Evolutionary conservation across 2,797 vertebrate species (phyloP), one percentile per base, ranked within the genome.

Genomic region (Crenuchus spilurus): DNA sequence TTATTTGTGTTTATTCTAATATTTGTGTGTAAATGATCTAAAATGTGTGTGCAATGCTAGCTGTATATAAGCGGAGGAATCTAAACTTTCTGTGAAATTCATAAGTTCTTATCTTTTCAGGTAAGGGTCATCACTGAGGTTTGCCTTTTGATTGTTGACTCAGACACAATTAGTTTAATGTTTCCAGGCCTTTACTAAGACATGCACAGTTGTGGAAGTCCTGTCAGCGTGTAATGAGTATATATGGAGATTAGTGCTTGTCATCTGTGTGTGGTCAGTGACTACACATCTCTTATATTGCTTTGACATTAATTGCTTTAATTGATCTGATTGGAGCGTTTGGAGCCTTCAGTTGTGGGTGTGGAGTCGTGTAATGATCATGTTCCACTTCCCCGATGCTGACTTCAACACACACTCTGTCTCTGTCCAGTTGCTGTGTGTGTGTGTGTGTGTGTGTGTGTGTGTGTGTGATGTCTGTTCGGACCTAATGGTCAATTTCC

Each of bases 311-410:
- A 88, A 93, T 93, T 92, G 90, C n/a, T 87, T 90, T 93, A 91
- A 93, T 93, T 93, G 91, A 92, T 92, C 86, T 91, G 91, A 93
- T 92, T 93, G 92, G 89, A 82, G 74, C 88, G 88, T 87, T 88
- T 89, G 90, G 87, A 89, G 86, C 87, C 90, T 87, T 90, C 80
- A 88, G 87, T 72, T 85, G 90, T 92, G 92, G 90, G 92, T 92
- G 92, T 83, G 92, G 88, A 91, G 88, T 85, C 91, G 88, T 87
- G 91, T 92, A 93, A 92, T 93, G 91, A 93, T 91, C 89, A 44
- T 90, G 90, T 90, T 90, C 90, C 91, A 92, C 91, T 94, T 93
- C 93, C 92, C 92, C 80, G 83, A 85, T 74, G 84, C 87, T 88
- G 86, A 78, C 84, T 76, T 88, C 90, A 88, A 92, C 90, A 92